Evolutionary conservation across 2,113 vertebrate genomes (phyloP).

Genomic region (Tragelaphus strepsiceros): DNA sequence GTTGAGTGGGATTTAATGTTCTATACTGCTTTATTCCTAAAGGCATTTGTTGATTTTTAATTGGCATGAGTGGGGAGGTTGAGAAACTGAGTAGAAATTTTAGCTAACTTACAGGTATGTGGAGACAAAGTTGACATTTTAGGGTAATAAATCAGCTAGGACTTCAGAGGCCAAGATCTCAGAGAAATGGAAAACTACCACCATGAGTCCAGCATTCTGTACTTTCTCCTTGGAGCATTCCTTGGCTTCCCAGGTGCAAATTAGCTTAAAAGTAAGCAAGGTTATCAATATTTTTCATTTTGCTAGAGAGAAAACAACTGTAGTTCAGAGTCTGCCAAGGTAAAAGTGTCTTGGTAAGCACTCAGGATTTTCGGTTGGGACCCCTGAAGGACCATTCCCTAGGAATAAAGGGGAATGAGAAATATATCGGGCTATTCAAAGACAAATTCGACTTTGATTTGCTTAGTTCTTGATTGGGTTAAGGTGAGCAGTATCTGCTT

Average conservation of each 20-base stretch:
- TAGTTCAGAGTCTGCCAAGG: not conserved
- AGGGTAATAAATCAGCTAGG: not conserved
- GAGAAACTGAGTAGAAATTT: not conserved
- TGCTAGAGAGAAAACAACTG: not conserved
- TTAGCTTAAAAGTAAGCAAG: not conserved
- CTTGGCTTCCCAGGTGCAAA: not conserved
- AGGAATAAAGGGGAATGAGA: not conserved
- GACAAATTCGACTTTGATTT: not conserved
- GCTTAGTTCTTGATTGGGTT: not conserved
- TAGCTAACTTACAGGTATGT: accelerated
- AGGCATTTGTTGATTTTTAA: not conserved
- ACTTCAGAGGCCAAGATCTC: not conserved
- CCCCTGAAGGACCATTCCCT: not conserved
- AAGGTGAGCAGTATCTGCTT: not conserved
- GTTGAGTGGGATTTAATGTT: not conserved
- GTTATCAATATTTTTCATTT: not conserved
- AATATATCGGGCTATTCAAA: not conserved
- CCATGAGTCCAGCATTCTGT: not conserved
- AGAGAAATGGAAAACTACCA: not conserved
- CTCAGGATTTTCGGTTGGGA: not conserved
- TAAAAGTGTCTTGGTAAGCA: not conserved
- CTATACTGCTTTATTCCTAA: not conserved
- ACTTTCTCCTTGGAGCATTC: not conserved
- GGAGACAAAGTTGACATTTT: not conserved
- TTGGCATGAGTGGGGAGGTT: not conserved